Base-by-base conservation (phyloP, 1,140 invertebrate species). In the Papilio glaucus region DNA sequence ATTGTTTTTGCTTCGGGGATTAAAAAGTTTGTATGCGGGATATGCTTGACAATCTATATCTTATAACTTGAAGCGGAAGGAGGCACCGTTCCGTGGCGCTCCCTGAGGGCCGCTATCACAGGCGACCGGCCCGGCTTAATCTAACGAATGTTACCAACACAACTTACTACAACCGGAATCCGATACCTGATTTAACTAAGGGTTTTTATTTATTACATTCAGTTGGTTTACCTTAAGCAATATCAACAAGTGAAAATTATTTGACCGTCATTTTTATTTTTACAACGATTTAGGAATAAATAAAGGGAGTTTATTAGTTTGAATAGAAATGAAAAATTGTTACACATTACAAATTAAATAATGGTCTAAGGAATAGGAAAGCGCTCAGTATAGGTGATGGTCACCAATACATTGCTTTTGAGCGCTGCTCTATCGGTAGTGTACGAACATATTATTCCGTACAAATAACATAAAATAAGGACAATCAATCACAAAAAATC, bases 91-190 rank as follows among this genome's bases (percentile, higher is more conserved):
- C 73, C 39, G 80, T 75, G 72, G 41, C 69, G 72, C 74, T 86
- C 85, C 83, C 85, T 13, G 45, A 76, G 85, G 87, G 82, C 82
- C 81, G 73, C 85, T 88, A 88, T 87, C 86, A 82, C 79, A 77
- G 78, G 77, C 81, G 73, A 81, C 83, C 81, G 81, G 85, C 78
- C 82, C 75, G 83, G 83, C 85, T 87, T 89, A 85, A 86, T 87
- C 87, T 84, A 86, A 86, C 85, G 85, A 89, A 86, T 85, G 86
- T 80, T 81, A 78, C 84, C 83, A 83, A 84, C 83, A 84, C 81
- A 85, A 83, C 79, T 84, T 84, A 84, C 81, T 81, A 80, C 80
- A 86, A 86, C 86, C 83, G 87, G 83, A 83, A 86, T 86, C 85
- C 85, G 85, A 87, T 89, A 79, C 80, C 76, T 77, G 82, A 82